Conservation (phyloP, 2,113 vertebrate genomes). For the Muntiacus reevesi region DNA sequence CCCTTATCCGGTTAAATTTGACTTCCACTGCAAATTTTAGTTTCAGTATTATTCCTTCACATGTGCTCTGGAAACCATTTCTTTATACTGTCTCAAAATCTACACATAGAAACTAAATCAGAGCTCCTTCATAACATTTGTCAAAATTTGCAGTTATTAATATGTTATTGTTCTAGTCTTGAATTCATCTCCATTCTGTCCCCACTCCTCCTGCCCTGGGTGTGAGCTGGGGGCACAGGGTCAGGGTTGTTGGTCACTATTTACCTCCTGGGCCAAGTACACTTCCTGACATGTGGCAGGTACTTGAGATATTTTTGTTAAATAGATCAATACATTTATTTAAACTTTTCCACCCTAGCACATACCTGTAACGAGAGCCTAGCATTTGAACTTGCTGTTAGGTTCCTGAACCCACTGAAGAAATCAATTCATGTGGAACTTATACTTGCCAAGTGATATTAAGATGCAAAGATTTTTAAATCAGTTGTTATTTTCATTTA, state of each 20-base stretch:
- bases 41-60: background rate
- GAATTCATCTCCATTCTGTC: background rate
- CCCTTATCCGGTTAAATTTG: background rate
- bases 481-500: background rate
- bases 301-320: background rate
- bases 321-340: background rate
- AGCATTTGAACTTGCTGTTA: background rate
- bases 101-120: background rate
- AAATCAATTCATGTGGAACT: background rate
- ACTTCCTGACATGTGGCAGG: background rate
- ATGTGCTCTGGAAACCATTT: background rate
- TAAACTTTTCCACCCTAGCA: background rate
- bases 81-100: background rate
- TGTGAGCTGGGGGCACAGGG: background rate
- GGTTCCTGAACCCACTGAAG: background rate
- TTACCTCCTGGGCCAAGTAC: background rate
- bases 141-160: background rate
- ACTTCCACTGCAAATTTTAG: background rate
- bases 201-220: rapidly evolving
- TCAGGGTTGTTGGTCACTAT: background rate
- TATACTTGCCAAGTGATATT: background rate
- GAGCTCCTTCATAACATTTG: background rate
- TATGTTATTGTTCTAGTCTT: background rate
- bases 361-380: background rate
- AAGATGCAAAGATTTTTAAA: background rate